Evolutionary conservation across 2,797 vertebrate species (phyloP), one percentile per base, ranked within the genome.

Genomic region (Crocodylus rhombifer): DNA sequence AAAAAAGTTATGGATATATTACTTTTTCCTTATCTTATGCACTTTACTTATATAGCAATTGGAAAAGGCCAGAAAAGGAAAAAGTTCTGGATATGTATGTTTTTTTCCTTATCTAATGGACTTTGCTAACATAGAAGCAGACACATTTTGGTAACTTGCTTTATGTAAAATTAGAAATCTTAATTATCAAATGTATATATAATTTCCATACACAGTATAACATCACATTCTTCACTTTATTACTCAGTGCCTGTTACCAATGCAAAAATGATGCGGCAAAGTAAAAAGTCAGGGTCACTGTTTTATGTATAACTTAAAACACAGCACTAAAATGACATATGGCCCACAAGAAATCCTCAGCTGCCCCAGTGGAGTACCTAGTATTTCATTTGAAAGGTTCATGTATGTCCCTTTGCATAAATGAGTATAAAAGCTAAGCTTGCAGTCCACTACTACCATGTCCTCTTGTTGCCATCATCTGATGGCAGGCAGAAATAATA

Each of bases 301-400:
- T 84, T 77, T 36, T 51, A 73, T 51, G 2, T 14, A 16, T 73
- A 26, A 14, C 36, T 78, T 28, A 62, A 83, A 16, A 9, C 55
- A 5, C 33, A 14, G 0, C 67, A 1, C 3, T 3, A 13, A 8
- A 0, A 1, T 13, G 26, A 8, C 71, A 33, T 7, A 6, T 0
- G 0, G 86, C 61, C 64, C 58, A 51, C 30, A 2, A n/a, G 30
- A 14, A 55, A 71, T 23, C 8, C 77, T 80, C 55, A 1, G 1
- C 1, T 4, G 30, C 14, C 20, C 63, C 57, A 4, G 10, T 76
- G 4, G 4, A 4, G 51, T 28, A 2, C 1, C 2, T 42, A 69
- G 36, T 7, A 2, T 78, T 76, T 30, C 86, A 33, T 20, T 17
- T 86, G 4, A 67, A 18, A 8, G 0, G 10, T 30, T 58, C 3